Evolutionary conservation across 2,888 invertebrate species (phyloP), one percentile per base, ranked within the genome.

Genomic region (Sinopyrophorus schimmeli): DNA sequence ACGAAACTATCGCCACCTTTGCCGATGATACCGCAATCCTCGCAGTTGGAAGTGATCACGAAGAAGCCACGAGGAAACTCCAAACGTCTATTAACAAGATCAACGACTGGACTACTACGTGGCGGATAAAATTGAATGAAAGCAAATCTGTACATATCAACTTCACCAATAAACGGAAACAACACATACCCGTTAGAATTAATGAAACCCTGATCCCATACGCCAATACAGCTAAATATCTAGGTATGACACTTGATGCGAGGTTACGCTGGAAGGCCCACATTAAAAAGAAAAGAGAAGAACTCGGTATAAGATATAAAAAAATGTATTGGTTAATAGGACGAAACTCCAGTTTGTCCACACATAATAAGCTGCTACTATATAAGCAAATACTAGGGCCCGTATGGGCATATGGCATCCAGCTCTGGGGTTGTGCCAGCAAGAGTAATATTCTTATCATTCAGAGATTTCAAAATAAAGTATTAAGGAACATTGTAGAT

Each of bases 101-200:
- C 17, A 23, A 42, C n/a, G 32, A 35, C 6, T 59, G 60, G 59
- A 43, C 51, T 10, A 46, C 58, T 5, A 47, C 46, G 18, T 61
- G 62, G 62, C 23, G 47, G 20, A 61, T 59, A 6, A 59, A 57
- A 43, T 32, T 52, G 4, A 63, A 53, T 26, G 54, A 57, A 39
- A 21, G 9, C 1, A 63, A 63, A 54, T 62, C 59, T n/a, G 28
- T 43, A 1, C 59, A 63, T 24, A 40, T 61, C 21, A 59, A 55
- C 11, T 63, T 61, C 32, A 54, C 60, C 9, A 54, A 46, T 7
- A 52, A 55, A 44, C 51, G 42, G 39, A 53, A 28, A 35, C 48
- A 40, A 7, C 42, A 35, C 24, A 31, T 47, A 7, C 27, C 39
- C 20, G 20, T 46, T 9, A 31, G 15, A 16, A 14, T 57, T 6